Evolutionary conservation across 2,113 vertebrate genomes (phyloP), one percentile per base, ranked within the genome.

Genomic region (Mesitornis unicolor): DNA sequence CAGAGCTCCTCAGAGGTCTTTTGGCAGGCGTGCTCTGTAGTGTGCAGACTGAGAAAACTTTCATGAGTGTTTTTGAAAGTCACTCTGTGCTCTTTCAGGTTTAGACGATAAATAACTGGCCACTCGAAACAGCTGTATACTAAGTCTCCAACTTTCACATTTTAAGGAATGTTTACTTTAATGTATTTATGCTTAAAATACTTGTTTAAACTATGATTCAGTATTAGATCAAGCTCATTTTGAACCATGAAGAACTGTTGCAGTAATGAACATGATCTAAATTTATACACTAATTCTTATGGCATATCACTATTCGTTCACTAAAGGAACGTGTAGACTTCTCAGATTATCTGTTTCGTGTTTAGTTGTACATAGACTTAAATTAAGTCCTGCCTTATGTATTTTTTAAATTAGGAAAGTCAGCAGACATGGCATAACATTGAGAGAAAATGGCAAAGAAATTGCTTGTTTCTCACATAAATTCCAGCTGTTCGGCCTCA

Each of bases 1-100:
- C 84, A 95, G 67, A 90, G 90, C 70, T 95, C 61, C 61, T 90
- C 64, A 22, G 83, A 90, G 45, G 40, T 73, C 69, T 95, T 96
- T 76, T 94, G 87, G 87, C 91, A 95, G 59, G 51, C 42, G 0
- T 42, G 17, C 25, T 43, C 53, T 40, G 21, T 68, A 85, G 57
- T 0, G 0, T 73, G 78, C 81, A 80, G 87, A 57, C 63, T 83
- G 78, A 87, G 73, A 89, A 90, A 96, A 95, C 84, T 93, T 79
- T 35, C 45, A 8, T 51, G 81, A 36, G 29, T 79, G 75, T 65
- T 90, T 91, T 85, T 96, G 57, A 69, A 93, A 87, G 74, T 89
- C 1, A 0, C 24, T 21, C 61, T 95, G 65, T 91, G 92, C 64
- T 73, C 69, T 87, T 87, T 69, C 3, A 8, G 43, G 20, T 95